Conservation (phyloP, 1,140 invertebrate genomes). For the Bombus difficillimus region DNA sequence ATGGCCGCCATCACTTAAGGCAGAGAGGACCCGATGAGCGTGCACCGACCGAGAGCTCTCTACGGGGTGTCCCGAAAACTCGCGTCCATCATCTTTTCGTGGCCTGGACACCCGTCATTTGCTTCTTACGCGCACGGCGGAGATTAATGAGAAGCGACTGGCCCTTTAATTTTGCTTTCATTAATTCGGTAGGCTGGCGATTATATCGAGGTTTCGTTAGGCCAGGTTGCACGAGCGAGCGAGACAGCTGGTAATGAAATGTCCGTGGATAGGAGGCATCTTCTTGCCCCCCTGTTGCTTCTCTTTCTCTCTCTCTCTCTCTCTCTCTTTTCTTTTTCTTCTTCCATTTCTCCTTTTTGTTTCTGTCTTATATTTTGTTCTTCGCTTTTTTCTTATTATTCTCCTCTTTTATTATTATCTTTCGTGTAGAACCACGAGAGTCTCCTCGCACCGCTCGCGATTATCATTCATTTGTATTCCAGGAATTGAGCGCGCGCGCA, state of each 20-base stretch:
- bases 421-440: neutral
- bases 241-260: constrained; percentile 52
- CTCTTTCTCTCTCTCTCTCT: neutral
- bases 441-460: neutral
- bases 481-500: constrained; percentile 20
- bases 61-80: constrained; percentile 74
- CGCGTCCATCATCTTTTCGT: constrained; percentile 67
- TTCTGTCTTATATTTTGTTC: neutral
- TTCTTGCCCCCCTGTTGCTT: neutral
- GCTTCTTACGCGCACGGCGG: constrained; percentile 59
- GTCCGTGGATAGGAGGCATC: constrained; percentile 37
- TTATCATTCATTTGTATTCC: constrained; percentile 49
- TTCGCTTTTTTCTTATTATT: neutral
- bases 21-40: constrained; percentile 62
- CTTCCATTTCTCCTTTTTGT: neutral
- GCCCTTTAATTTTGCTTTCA: constrained; percentile 67
- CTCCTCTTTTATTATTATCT: neutral
- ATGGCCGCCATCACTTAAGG: constrained; percentile 75
- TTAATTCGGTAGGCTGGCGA: constrained; percentile 67
- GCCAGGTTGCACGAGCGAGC: neutral
- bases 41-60: constrained; percentile 58
- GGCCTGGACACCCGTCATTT: constrained; percentile 63
- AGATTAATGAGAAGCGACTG: constrained; percentile 68
- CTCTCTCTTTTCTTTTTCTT: too few species aligned
- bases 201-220: constrained; percentile 59